phyloP scores from a whole-genome alignment of 2,797 vertebrate genomes.

The Lacerta bilineata region DNA sequence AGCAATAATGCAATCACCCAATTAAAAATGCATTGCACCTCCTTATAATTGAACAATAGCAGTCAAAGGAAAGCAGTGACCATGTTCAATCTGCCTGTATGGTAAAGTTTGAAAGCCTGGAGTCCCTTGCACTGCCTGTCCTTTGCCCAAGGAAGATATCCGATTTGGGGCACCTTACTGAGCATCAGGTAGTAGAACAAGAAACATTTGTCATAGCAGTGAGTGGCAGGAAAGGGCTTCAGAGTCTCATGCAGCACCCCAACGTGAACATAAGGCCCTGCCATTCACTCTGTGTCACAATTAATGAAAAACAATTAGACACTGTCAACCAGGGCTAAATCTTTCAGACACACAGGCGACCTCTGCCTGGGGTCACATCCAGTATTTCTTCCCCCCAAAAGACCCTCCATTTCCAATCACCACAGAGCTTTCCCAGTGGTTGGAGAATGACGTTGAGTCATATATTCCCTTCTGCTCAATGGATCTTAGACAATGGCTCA shows the following conservation, averaged over 20 bases:
- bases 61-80: neutral
- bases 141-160: neutral
- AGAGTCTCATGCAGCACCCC: neutral
- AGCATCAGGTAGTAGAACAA: neutral
- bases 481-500: conserved; percentile 19
- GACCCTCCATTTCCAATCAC: conserved; percentile 1
- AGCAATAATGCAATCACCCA: neutral
- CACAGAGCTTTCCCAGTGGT: conserved; percentile 11
- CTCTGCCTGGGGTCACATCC: conserved; percentile 7
- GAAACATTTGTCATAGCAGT: neutral
- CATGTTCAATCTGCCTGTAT: neutral
- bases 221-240: neutral
- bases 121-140: neutral
- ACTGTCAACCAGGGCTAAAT: neutral
- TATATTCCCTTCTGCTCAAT: conserved; percentile 23
- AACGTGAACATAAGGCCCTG: neutral
- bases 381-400: neutral
- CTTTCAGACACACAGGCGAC: neutral
- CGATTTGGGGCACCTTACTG: neutral
- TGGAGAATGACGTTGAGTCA: conserved; percentile 2
- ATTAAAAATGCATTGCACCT: neutral
- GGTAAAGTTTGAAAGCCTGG: neutral
- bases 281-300: conserved; percentile 13
- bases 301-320: conserved; percentile 27
- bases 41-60: neutral